Base-by-base conservation (phyloP, 2,113 vertebrate genomes). In the Tachysurus vachellii region DNA sequence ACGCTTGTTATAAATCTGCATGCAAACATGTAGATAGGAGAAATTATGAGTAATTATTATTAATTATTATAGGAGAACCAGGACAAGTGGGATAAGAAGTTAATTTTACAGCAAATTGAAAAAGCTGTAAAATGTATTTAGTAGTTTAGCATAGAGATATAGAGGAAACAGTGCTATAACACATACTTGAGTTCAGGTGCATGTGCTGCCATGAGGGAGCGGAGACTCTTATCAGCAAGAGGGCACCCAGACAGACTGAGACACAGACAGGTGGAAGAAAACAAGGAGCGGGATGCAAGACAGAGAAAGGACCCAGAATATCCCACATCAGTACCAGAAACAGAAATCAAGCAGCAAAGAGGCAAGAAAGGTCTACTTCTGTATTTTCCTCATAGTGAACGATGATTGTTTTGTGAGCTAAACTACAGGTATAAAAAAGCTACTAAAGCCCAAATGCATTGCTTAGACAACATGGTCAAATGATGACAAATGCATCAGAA, bases 121-220 rank as follows among this genome's bases (percentile, higher is more conserved):
- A 50, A 83, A 59, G 77, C 64, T n/a, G 54, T 36, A 75, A 56
- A 77, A 53, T 8, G 42, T 75, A 36, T 53, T 3, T 28, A 28
- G 62, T 57, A 31, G 23, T n/a, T 36, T 62, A 87, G 82, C 47
- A 36, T 3, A 70, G 76, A 62, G 17, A 36, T 79, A 70, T 21
- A 77, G 56, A 36, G 23, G 16, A 85, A 56, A 59, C 66, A 85
- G 70, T 70, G 61, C 93, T 91, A 96, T 95, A 93, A 94, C 96
- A 99, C 98, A 96, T 99, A 99, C 98, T 99, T 99, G 96, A 99
- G 98, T 96, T 99, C 98, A 96, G 98, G 96, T 96, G 98, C 97
- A 95, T 99, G 98, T 94, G 98, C 97, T 96, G 98, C 98, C 98
- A 99, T 99, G 96, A 99, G 97, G 96, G 98, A 99, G 96, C 98